phyloP scores from a whole-genome alignment of 2,888 invertebrate genomes.

The Calliopum simillimum region DNA sequence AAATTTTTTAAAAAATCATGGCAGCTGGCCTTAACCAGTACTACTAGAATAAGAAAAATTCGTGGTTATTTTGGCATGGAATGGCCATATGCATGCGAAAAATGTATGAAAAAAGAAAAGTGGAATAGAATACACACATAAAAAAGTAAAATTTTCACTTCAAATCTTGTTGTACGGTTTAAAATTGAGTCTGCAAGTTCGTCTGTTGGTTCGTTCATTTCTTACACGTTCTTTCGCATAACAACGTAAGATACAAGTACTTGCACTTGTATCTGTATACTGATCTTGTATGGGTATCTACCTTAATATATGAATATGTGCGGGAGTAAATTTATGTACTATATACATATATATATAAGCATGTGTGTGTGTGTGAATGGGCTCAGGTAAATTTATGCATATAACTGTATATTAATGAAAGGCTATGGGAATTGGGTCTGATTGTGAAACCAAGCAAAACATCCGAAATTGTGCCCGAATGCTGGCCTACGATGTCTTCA shows the following conservation, averaged over 20 bases:
- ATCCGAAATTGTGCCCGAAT: constrained; percentile 15
- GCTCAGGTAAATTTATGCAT: constrained; percentile 24
- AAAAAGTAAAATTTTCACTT: no score
- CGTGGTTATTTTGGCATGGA: no score
- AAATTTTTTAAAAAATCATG: no score
- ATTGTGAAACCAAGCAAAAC: constrained; percentile 30
- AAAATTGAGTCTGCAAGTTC: no score
- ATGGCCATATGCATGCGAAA: no score
- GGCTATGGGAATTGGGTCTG: constrained; percentile 34
- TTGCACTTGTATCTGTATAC: no score
- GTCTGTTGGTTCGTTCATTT: not conserved
- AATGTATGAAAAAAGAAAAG: no score
- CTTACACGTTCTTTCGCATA: not conserved
- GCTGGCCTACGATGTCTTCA: not conserved
- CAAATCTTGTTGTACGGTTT: no score
- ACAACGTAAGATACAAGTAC: not conserved
- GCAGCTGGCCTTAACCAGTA: no score
- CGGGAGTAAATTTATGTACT: no score
- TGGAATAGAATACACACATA: no score
- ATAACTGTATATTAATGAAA: constrained; percentile 34
- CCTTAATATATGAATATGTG: constrained; percentile 1
- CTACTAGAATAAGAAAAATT: no score
- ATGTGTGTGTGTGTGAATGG: constrained; percentile 12
- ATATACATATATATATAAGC: not conserved
- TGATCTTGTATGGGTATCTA: not conserved